Evolutionary conservation across 2,113 vertebrate species (phyloP).

Genomic region (Eubucco bourcierii): DNA sequence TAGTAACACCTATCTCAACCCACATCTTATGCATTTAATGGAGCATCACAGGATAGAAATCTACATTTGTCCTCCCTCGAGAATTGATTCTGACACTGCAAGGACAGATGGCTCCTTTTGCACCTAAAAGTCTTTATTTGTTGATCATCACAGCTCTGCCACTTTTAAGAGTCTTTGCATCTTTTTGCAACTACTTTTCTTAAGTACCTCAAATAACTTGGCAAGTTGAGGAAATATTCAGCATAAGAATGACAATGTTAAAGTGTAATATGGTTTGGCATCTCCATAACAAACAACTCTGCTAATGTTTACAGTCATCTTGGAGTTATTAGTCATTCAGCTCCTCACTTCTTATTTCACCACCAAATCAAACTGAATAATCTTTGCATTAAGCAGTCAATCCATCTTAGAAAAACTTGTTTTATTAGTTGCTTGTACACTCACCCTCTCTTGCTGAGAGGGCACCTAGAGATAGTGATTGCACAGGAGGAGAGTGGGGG

Average conservation of each 20-base stretch:
- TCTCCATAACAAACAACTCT: neutral
- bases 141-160: neutral
- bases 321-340: neutral
- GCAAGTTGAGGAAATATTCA: neutral
- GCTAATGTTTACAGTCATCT: neutral
- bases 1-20: constrained; percentile 26
- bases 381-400: neutral
- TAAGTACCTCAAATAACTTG: neutral
- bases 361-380: neutral
- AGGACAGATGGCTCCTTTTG: neutral
- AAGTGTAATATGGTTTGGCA: neutral
- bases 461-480: neutral
- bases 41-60: constrained; percentile 32
- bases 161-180: neutral
- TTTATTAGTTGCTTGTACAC: neutral
- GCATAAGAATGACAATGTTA: neutral
- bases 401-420: neutral
- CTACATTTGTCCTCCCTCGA: constrained; percentile 10
- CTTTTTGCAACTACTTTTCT: neutral
- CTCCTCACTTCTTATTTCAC: neutral
- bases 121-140: neutral
- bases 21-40: constrained; percentile 39
- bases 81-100: neutral
- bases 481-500: neutral
- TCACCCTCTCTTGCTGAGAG: neutral